Percentiles rank a stretch among this genome's conserved stretches.
Conservation (phyloP, 2,797 vertebrate species). For the Falco rusticolus region DNA sequence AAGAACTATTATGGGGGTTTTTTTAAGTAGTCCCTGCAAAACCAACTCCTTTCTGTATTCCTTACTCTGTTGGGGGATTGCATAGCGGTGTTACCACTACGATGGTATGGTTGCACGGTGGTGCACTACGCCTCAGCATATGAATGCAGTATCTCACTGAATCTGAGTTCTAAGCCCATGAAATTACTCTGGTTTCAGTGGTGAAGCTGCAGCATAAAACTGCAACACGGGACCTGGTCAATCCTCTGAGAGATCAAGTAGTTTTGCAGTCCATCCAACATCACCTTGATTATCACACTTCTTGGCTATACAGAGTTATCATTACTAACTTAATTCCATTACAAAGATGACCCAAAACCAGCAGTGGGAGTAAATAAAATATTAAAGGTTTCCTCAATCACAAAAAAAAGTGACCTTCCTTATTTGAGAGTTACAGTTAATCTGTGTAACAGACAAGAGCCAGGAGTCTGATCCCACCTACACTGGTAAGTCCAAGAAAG, state of each 20-base stretch:
- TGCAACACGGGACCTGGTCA: fast-evolving
- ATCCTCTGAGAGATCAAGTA: too few species aligned
- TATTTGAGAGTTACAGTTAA: background rate
- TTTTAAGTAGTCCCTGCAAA: background rate
- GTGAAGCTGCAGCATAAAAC: background rate
- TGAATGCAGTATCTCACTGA: background rate
- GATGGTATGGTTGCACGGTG: too few species aligned
- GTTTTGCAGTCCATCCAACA: too few species aligned
- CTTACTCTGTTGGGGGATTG: background rate
- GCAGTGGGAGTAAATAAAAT: background rate
- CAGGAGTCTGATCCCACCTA: background rate
- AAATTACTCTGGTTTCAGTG: background rate
- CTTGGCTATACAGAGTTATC: fast-evolving
- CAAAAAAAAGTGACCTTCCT: background rate
- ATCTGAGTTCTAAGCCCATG: background rate
- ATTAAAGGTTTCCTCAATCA: background rate
- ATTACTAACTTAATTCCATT: background rate
- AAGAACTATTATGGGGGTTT: background rate
- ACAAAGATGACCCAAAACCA: background rate
- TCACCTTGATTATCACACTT: fast-evolving
- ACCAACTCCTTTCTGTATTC: background rate
- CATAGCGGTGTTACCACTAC: background rate
- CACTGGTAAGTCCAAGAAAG: background rate
- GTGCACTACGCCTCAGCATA: fast-evolving
- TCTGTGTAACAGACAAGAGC: background rate